Percentiles rank a stretch among this genome's conserved stretches.
phyloP scores from a whole-genome alignment of 2,888 invertebrate species.

The Nudaria mundana region DNA sequence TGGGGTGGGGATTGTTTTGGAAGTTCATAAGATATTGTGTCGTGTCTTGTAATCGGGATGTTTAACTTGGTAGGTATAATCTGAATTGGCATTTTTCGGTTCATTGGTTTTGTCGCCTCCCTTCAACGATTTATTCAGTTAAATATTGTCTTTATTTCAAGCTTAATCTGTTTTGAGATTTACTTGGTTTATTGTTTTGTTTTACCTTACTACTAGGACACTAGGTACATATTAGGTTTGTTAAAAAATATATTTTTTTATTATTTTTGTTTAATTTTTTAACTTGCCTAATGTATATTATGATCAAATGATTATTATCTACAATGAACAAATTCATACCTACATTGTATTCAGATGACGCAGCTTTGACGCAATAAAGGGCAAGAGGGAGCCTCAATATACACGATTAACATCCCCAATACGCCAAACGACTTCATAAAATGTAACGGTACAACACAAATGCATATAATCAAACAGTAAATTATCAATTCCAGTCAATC shows the following conservation, averaged over 20 bases:
- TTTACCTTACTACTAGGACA: too few species aligned
- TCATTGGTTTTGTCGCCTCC: slow-evolving; percentile 21
- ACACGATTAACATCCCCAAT: slow-evolving; percentile 6
- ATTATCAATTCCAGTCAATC: slow-evolving; percentile 42
- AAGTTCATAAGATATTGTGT: slow-evolving; percentile 25
- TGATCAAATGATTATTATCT: too few species aligned
- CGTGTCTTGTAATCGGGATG: slow-evolving; percentile 30
- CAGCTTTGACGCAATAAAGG: slow-evolving; percentile 3
- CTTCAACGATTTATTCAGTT: not conserved
- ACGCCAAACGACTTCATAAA: slow-evolving; percentile 31
- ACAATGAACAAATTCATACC: too few species aligned
- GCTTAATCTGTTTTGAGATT: too few species aligned
- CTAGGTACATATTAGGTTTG: too few species aligned
- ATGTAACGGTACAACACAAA: slow-evolving; percentile 34
- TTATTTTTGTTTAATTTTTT: too few species aligned
- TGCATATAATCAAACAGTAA: slow-evolving; percentile 39
- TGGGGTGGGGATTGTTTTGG: slow-evolving; percentile 17
- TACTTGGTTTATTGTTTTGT: too few species aligned
- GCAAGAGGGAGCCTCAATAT: slow-evolving; percentile 2
- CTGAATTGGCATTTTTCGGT: slow-evolving; percentile 39
- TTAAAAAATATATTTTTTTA: too few species aligned
- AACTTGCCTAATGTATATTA: too few species aligned
- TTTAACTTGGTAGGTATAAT: slow-evolving; percentile 36
- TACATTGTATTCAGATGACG: not conserved
- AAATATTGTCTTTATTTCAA: too few species aligned